These are phyloP conservation scores for Crenuchus spilurus DNA, from an alignment of 2,797 vertebrate species.

Conservation along the genomic window DNA sequence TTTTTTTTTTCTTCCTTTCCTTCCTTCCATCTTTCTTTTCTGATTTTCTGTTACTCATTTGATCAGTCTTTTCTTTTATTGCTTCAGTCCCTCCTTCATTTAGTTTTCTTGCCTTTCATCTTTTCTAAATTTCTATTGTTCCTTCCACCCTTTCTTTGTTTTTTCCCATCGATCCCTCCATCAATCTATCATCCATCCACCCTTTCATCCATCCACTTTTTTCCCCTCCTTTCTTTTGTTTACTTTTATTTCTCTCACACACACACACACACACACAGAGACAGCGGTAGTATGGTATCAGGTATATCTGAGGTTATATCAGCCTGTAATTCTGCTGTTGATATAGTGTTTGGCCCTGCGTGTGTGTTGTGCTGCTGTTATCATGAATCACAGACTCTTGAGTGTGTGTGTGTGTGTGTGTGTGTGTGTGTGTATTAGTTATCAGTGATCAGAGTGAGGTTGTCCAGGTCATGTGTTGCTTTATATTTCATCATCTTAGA, in stretches of 20 bases:
- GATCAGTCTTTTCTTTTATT: background rate
- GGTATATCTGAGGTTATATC: constrained; percentile 53
- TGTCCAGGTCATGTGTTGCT: constrained; percentile 81
- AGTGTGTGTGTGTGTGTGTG: constrained; percentile 43
- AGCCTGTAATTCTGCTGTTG: constrained; percentile 52
- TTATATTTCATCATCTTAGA: constrained; percentile 80
- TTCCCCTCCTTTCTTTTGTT: constrained; percentile 29
- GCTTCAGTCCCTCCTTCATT: too few relatives aligned
- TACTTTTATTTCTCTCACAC: constrained; percentile 29
- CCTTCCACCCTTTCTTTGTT: background rate
- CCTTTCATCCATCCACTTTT: constrained; percentile 34
- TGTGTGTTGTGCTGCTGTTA: constrained; percentile 52
- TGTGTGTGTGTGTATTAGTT: constrained; percentile 63
- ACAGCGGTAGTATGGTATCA: constrained; percentile 31
- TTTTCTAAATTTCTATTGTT: background rate
- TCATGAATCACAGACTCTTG: constrained; percentile 53
- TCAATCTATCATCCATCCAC: too few relatives aligned
- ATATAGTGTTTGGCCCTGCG: constrained; percentile 49
- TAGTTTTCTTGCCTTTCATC: background rate
- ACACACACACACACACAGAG: constrained; percentile 19
- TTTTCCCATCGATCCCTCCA: background rate
- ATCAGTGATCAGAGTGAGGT: constrained; percentile 74
- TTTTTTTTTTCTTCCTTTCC: constrained; percentile 30
- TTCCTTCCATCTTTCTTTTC: constrained; percentile 15
- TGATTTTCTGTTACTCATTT: constrained; percentile 33